Evolutionary conservation across 2,113 vertebrate genomes (phyloP).

Genomic region (Pelodiscus sinensis): DNA sequence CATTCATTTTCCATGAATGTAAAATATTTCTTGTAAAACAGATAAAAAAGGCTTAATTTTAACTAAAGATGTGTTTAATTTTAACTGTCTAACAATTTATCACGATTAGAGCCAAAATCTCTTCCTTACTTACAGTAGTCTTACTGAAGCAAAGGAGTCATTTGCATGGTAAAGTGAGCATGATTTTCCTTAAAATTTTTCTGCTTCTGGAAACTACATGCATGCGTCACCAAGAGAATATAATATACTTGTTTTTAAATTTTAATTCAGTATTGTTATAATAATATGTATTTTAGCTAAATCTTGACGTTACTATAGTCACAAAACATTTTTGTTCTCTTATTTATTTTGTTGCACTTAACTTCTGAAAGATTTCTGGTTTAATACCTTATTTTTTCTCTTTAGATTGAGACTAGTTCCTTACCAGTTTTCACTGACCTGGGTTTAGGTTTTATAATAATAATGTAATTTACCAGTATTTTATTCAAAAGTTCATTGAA

Average conservation of each 20-base stretch:
- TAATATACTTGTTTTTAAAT: fast-evolving
- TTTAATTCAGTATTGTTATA: neutral
- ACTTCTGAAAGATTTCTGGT: neutral
- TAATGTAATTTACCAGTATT: conserved; percentile 31
- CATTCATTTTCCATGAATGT: neutral
- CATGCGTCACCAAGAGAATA: neutral
- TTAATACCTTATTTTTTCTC: neutral
- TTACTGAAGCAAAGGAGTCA: neutral
- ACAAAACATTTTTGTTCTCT: neutral
- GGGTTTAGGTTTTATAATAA: neutral
- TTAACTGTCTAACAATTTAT: neutral
- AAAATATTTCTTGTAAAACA: neutral
- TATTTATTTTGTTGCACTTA: neutral
- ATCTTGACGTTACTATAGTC: neutral
- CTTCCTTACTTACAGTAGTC: neutral
- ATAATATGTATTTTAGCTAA: neutral
- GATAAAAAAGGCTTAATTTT: neutral
- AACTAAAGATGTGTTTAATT: neutral
- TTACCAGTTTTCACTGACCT: neutral
- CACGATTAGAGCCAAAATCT: neutral
- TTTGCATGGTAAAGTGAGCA: neutral
- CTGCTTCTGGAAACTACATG: neutral
- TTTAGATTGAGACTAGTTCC: neutral
- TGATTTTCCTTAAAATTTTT: neutral
- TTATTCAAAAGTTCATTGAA: conserved; percentile 43